A percentile compares a stretch with the other conserved stretches of the same genome.
Conservation (phyloP, 30 jellyfish, hydroid and myxozoan genomes). For the Aurelia sp. region DNA sequence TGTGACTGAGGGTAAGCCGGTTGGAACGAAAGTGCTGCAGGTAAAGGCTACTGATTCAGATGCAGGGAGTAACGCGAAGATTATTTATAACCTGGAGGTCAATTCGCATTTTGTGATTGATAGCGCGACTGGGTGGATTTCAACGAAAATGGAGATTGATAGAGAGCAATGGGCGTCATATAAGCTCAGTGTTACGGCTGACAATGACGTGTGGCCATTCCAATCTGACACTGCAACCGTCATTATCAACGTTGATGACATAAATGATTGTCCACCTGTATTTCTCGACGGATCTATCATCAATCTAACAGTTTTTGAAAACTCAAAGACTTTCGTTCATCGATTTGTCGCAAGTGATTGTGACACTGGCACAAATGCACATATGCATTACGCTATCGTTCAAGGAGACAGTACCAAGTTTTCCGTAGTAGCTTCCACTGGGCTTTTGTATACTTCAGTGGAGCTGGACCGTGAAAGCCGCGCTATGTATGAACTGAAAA, state of each 20-base stretch:
- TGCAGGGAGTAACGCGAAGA: constrained; percentile 68
- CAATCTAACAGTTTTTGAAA: constrained; percentile 74
- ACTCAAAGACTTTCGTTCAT: constrained; percentile 64
- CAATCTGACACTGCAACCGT: constrained; percentile 80
- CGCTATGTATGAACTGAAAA: constrained; percentile 56
- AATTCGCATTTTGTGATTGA: constrained; percentile 75
- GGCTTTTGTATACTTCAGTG: constrained; percentile 55
- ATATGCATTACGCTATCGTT: constrained; percentile 37
- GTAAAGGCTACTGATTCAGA: constrained; percentile 83
- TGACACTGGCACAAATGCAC: constrained; percentile 79
- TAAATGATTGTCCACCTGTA: constrained; percentile 91
- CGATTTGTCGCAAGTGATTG: constrained; percentile 88
- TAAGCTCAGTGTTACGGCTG: constrained; percentile 74
- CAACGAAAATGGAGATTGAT: constrained; percentile 71
- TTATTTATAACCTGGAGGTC: constrained; percentile 57
- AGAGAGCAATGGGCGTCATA: constrained; percentile 78
- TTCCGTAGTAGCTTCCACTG: constrained; percentile 64
- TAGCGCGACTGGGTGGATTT: constrained; percentile 76
- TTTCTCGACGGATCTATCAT: constrained; percentile 72
- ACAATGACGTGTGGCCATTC: constrained; percentile 74
- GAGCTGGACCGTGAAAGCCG: constrained; percentile 80
- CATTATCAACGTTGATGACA: constrained; percentile 77
- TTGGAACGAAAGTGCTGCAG: constrained; percentile 74
- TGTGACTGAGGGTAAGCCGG: constrained; percentile 67
- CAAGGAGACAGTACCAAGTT: constrained; percentile 61